Base-by-base conservation (phyloP, 1,140 invertebrate species). In the Drosophila busckii region DNA sequence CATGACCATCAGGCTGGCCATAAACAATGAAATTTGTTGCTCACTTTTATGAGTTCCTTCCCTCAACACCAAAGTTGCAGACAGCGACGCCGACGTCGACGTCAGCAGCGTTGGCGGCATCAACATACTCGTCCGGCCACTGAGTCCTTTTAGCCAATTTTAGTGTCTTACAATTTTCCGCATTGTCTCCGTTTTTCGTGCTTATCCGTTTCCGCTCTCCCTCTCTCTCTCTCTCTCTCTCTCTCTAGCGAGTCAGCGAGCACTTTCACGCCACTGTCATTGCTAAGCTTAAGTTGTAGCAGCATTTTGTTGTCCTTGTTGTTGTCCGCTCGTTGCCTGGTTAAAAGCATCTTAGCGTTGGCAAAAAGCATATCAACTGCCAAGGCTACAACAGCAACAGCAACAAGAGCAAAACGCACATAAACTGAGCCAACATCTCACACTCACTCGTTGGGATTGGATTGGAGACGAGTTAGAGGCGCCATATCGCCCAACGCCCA, bases 21-120 rank as follows among this genome's bases (percentile, higher is more conserved):
- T 84, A 84, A 84, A 78, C 59, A 84, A 78, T 78, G 78, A 69
- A 84, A 76, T 84, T 84, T 84, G 78, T 84, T 84, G 78, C 78
- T 84, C 68, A 69, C 68, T 84, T 84, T 84, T 84, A 83, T 83
- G 76, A 76, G 68, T 80, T 64, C 54, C 63, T 70, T 60, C 50
- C 53, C 61, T 71, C 71, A 76, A 37, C 41, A 42, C 41, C 38
- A 59, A 55, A 34, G 31, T n/a, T n/a, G n/a, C n/a, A 29, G 35
- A 25, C n/a, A 46, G 15, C 32, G 31, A 34, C 31, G 17, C 28
- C 42, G 37, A 5, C 25, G 34, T 17, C 19, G 6, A 2, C 1
- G 13, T 9, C n/a, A 25, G 7, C 5, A 12, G 29, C 45, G 25
- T 23, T 16, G 38, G 19, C 35, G 42, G 40, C 68, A 71, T 67